These are phyloP conservation scores for Coremacera marginata DNA, from an alignment of 2,888 invertebrate genomes.

Conservation along the genomic window DNA sequence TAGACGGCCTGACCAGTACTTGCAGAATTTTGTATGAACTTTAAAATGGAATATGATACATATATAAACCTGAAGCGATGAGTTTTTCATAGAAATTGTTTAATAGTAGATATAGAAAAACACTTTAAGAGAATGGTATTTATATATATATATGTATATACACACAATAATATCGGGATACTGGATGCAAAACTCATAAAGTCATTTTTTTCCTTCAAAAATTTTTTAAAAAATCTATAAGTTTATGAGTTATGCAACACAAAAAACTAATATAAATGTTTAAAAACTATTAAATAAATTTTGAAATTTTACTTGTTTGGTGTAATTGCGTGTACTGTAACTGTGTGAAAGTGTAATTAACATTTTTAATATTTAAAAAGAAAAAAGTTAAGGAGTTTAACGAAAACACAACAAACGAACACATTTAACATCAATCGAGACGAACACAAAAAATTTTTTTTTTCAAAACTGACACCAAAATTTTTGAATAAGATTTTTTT, in stretches of 20 bases:
- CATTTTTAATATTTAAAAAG: background rate
- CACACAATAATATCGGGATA: no score
- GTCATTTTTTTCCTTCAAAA: background rate
- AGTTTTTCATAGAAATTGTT: constrained; percentile 25
- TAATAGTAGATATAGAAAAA: background rate
- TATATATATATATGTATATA: no score
- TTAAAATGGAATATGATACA: constrained; percentile 49
- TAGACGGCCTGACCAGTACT: constrained; percentile 1
- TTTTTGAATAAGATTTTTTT: constrained; percentile 17
- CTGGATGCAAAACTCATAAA: background rate
- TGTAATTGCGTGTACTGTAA: constrained; percentile 10
- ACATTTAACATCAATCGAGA: constrained; percentile 58
- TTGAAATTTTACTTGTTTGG: background rate
- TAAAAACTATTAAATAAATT: background rate
- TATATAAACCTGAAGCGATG: constrained; percentile 50
- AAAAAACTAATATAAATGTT: no score
- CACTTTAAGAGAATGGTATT: background rate
- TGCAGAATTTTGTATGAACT: constrained; percentile 30
- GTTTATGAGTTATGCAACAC: no score
- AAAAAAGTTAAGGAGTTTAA: constrained; percentile 25
- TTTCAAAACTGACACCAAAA: constrained; percentile 32
- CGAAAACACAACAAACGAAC: constrained; percentile 56
- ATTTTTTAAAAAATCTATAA: no score
- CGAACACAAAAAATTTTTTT: constrained; percentile 48
- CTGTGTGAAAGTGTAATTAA: background rate